Evolutionary conservation across 92 coral and sea anemone species (phyloP), one percentile per base, ranked within the genome.

Genomic region (Umimayanthus kanabou): DNA sequence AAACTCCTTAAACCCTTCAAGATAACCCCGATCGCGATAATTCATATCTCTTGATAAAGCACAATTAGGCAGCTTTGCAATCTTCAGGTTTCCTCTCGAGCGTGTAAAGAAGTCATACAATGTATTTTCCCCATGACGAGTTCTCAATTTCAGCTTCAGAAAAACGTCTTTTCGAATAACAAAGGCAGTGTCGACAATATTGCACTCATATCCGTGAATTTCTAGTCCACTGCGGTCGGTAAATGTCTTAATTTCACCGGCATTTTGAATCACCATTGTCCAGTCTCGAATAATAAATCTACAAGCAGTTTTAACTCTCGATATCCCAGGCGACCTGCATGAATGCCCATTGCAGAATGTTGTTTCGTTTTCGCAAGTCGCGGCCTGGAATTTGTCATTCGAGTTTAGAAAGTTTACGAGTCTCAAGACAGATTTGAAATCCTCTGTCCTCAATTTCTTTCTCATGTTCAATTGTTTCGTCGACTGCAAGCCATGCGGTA

Each of bases 151-250:
- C 9, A 83, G 67, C 78, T 83, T 71, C 14, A 83, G 78, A 22
- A 83, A 83, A 3, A 25, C 61, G 13, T 83, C 87, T 30, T 83
- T 83, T 18, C 87, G 87, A 43, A 83, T 70, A 9, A 83, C 78
- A 83, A 83, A 83, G 3, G 87, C 87, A 69, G 87, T 83, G 29
- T 83, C 65, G n/a, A 83, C 87, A 72, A 83, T 83, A 70, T 83
- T 83, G 33, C 87, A 83, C 65, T 83, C 87, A 47, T 83, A 83
- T 26, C 64, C 78, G 49, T 83, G 42, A 22, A 28, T 39, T 42
- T 83, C 42, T 6, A 10, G 47, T 50, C 87, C 87, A 69, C 42
- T 69, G 43, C 6, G 39, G 57, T 83, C 77, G 49, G 66, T 47
- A 42, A 83, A 70, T 39, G 66, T 43, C 55, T 83, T 26, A 0